Conservation (phyloP, 2,888 invertebrate species). For the Odontomyia ornata region DNA sequence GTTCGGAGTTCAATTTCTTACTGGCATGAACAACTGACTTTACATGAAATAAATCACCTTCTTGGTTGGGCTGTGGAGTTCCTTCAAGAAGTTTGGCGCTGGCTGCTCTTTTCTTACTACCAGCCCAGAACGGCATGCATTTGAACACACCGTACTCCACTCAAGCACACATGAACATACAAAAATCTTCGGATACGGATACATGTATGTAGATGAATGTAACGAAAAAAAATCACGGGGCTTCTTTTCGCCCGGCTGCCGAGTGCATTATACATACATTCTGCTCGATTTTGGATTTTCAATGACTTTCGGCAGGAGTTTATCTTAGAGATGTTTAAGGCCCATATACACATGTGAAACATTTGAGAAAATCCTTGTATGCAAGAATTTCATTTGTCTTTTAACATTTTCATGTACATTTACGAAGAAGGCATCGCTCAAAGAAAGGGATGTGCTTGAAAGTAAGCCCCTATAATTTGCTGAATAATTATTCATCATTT, state of each 20-base stretch:
- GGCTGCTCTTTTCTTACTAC: conserved; percentile 22
- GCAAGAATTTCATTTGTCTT: too few species aligned
- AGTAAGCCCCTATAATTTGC: too few species aligned
- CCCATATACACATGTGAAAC: background rate
- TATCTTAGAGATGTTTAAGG: background rate
- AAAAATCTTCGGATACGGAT: background rate
- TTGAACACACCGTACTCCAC: background rate
- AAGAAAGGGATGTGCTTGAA: too few species aligned
- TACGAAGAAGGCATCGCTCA: too few species aligned
- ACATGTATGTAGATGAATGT: background rate
- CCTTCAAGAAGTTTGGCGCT: conserved; percentile 20
- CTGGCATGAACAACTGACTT: conserved; percentile 48
- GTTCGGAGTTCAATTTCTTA: conserved; percentile 47
- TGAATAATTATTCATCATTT: too few species aligned
- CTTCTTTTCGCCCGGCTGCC: conserved; percentile 19
- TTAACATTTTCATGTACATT: too few species aligned
- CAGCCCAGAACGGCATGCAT: conserved; percentile 12
- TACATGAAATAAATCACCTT: conserved; percentile 49
- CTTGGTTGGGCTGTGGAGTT: background rate
- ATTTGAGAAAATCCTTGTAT: too few species aligned
- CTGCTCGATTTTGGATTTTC: conserved; percentile 5
- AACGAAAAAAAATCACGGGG: conserved; percentile 23
- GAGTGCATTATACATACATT: conserved; percentile 21
- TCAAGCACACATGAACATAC: background rate
- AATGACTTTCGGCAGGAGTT: background rate